These are phyloP conservation scores for Melieria picta DNA, from an alignment of 2,888 invertebrate species.

Conservation along the genomic window DNA sequence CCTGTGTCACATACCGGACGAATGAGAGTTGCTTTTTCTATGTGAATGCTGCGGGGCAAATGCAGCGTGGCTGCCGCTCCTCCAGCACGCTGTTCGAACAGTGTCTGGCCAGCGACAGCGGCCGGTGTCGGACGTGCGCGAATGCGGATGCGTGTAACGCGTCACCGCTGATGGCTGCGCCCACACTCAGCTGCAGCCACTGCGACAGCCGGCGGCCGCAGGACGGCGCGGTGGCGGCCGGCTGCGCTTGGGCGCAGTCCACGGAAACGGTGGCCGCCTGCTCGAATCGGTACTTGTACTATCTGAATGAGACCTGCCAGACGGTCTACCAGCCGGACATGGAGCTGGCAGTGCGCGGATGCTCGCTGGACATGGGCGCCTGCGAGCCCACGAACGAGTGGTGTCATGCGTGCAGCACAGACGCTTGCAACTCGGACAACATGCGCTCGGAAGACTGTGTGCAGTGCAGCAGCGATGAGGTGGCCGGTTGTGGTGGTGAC, in stretches of 20 bases:
- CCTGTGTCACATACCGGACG: conserved; percentile 36
- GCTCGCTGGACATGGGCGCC: conserved; percentile 43
- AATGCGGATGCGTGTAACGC: conserved; percentile 42
- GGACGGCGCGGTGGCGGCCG: background rate
- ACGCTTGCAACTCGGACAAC: conserved; percentile 42
- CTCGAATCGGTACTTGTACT: conserved; percentile 39
- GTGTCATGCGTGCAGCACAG: conserved; percentile 36
- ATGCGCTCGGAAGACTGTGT: conserved; percentile 41
- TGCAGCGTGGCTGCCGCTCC: conserved; percentile 42
- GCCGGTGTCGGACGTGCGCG: conserved; percentile 37
- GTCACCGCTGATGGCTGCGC: conserved; percentile 32
- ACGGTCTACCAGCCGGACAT: conserved; percentile 33
- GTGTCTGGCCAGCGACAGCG: conserved; percentile 29
- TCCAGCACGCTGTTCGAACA: conserved; percentile 24
- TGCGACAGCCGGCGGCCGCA: conserved; percentile 38
- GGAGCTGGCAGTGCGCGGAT: conserved; percentile 40
- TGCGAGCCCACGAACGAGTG: conserved; percentile 35
- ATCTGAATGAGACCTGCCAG: conserved; percentile 43
- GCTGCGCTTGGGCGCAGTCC: conserved; percentile 42
- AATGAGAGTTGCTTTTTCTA: conserved; percentile 43
- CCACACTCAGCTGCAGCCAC: conserved; percentile 43
- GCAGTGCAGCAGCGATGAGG: conserved; percentile 38
- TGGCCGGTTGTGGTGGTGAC: conserved; percentile 32
- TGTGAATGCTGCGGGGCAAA: conserved; percentile 34
- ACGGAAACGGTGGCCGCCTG: conserved; percentile 30